Evolutionary conservation across 2,113 vertebrate species (phyloP), one percentile per base, ranked within the genome.

Genomic region (Pterocles gutturalis): DNA sequence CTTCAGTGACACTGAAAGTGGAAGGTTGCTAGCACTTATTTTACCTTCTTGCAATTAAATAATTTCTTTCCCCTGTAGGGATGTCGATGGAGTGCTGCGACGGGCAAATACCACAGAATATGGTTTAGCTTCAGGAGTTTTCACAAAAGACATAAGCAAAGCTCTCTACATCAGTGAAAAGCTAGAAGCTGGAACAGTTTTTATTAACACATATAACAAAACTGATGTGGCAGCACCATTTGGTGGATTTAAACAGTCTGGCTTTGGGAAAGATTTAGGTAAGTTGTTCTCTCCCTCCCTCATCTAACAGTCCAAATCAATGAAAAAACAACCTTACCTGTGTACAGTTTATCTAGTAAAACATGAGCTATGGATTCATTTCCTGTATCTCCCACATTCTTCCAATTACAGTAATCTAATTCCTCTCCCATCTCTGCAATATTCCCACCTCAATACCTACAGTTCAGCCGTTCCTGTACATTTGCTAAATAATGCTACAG

Each of bases 171-270:
- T 99, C 90, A 99, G 99, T 38, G 99, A 99, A 89, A 98, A 98
- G 45, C 98, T 99, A 16, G 99, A 99, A 36, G 99, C 99, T 1
- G 99, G 99, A 58, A 99, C 99, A 0, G 99, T 99, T 45, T 99
- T 99, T 43, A 97, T 99, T 85, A 99, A 99, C 97, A 99, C 99
- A 0, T 99, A 99, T 90, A 99, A 99, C 97, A 99, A 99, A 98
- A 99, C 99, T 0, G 99, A 99, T 4, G 99, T 99, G 89, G 99
- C 99, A 2, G 98, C 99, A 14, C 99, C 99, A 1, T 99, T 99
- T 31, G 99, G 99, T 38, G 99, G 99, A 67, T 99, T 99, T 93
- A 99, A 99, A 85, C 99, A 99, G 83, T 99, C 99, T 4, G 99
- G 99, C 57, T 99, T 99, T 24, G 99, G 99, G 48, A 99, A 99